Percentiles rank a stretch among this genome's conserved stretches.
Evolutionary conservation across 2,888 invertebrate species (phyloP).

Genomic region (Stenotaenia linearis): DNA sequence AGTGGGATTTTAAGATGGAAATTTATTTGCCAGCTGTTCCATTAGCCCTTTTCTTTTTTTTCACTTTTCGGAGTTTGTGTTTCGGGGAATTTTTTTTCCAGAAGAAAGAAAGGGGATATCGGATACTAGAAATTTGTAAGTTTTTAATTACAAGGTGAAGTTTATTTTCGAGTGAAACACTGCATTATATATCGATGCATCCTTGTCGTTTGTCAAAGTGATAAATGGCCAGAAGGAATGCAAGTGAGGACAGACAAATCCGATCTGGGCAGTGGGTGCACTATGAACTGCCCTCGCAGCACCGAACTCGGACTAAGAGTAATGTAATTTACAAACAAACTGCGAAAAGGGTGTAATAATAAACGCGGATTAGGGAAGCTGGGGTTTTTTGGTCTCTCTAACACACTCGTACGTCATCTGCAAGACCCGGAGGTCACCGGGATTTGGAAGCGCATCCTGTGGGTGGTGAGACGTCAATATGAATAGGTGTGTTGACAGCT

Average conservation of each 20-base stretch:
- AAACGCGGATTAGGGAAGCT: conserved; percentile 14
- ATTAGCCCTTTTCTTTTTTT: not conserved
- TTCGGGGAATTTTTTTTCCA: no score
- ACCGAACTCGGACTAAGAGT: conserved; percentile 1
- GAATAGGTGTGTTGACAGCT: conserved; percentile 26
- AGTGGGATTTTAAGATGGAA: not conserved
- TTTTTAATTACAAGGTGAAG: not conserved
- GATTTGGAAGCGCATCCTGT: conserved; percentile 26
- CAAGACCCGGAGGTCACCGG: not conserved
- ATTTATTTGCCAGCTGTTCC: conserved; percentile 26
- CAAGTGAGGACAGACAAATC: conserved; percentile 17
- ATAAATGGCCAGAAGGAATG: not conserved
- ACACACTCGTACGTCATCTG: not conserved
- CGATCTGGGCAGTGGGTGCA: conserved; percentile 16
- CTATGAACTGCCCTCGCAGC: no score
- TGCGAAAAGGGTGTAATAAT: conserved; percentile 2
- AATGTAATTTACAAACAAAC: conserved; percentile 26
- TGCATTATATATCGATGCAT: not conserved
- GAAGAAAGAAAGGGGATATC: not conserved
- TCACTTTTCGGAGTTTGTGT: not conserved
- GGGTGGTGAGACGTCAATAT: conserved; percentile 20
- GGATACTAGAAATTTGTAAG: not conserved
- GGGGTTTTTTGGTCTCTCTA: not conserved
- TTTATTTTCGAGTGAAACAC: not conserved
- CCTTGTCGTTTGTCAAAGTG: not conserved